A percentile compares a stretch with the other conserved stretches of the same genome.
phyloP scores from a whole-genome alignment of 1,140 invertebrate species.

The Aricia agestis region DNA sequence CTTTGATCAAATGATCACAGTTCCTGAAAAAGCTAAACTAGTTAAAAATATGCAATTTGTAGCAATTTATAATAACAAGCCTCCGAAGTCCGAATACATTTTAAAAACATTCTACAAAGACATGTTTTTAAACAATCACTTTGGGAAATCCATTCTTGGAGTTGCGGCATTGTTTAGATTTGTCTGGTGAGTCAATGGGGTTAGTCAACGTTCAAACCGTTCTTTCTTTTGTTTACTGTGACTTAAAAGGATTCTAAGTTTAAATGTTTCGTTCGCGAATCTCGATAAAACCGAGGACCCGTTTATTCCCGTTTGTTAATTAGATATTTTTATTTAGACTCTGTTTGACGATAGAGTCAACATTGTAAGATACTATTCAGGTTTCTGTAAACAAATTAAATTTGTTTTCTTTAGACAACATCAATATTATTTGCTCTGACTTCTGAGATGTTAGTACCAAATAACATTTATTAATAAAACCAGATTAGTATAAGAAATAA shows the following conservation, averaged over 20 bases:
- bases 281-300: background rate
- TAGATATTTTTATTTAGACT: background rate
- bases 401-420: no score
- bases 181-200: constrained; percentile 7
- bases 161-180: constrained; percentile 16
- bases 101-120: background rate
- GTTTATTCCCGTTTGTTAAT: background rate
- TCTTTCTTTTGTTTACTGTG: constrained; percentile 4
- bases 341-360: background rate
- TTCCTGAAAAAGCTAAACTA: no score
- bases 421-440: no score
- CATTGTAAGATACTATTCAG: background rate
- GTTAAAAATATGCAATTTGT: no score
- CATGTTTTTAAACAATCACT: constrained; percentile 22
- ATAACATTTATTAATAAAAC: no score
- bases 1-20: no score
- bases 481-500: no score
- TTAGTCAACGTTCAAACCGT: background rate
- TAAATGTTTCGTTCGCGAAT: background rate
- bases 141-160: constrained; percentile 23
- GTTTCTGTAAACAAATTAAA: no score
- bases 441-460: no score
- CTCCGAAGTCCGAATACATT: background rate
- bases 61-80: background rate
- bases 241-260: background rate